Conservation (phyloP, 2,888 invertebrate species). For the Troides helena region DNA sequence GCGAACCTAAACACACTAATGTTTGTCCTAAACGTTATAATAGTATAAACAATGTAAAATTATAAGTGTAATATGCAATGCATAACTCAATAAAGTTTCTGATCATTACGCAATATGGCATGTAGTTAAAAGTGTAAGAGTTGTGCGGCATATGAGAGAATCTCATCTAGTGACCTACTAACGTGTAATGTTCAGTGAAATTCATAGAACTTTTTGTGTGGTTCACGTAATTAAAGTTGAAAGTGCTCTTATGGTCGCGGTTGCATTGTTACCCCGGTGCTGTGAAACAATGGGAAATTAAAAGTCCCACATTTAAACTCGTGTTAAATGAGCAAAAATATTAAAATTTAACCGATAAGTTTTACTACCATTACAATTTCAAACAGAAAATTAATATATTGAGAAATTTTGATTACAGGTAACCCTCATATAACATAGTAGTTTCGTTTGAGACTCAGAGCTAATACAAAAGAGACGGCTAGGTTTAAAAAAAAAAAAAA, state of each 20-base stretch:
- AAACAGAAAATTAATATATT: neutral
- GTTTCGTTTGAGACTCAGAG: too few relatives aligned
- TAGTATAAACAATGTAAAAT: too few relatives aligned
- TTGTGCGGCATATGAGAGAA: slow-evolving; percentile 3
- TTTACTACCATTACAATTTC: slow-evolving; percentile 7
- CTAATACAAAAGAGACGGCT: too few relatives aligned
- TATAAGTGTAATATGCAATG: too few relatives aligned
- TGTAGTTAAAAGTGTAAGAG: neutral
- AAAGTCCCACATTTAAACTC: slow-evolving; percentile 28
- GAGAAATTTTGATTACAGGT: too few relatives aligned
- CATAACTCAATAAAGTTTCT: too few relatives aligned
- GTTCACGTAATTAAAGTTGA: slow-evolving; percentile 23
- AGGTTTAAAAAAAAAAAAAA: too few relatives aligned
- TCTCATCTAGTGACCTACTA: slow-evolving; percentile 20
- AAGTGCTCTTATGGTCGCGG: slow-evolving; percentile 20
- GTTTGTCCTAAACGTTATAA: too few relatives aligned
- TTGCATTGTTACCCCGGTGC: slow-evolving; percentile 10
- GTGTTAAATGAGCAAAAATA: slow-evolving; percentile 22
- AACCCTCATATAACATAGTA: too few relatives aligned
- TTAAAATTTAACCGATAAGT: slow-evolving; percentile 20
- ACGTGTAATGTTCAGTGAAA: slow-evolving; percentile 16
- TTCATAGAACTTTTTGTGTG: slow-evolving; percentile 17
- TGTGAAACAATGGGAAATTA: slow-evolving; percentile 25
- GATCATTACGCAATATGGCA: neutral
- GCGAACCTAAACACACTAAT: too few relatives aligned